Percentiles rank a stretch among this genome's conserved stretches.
These are phyloP conservation scores for zebrafish (Danio rerio) DNA, from an alignment of 2,113 vertebrate species.

Conservation along the genomic window GRCz12tu NC_133191.1:52520501-52521000, in stretches of 20 bases:
- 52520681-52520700: conserved; percentile 31
- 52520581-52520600: not conserved
- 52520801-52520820: conserved; percentile 60
- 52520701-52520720: not conserved
- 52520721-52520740: conserved; percentile 42
- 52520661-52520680: not conserved
- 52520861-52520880: conserved; percentile 62
- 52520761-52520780: conserved; percentile 38
- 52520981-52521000: conserved; percentile 13
- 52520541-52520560: conserved; percentile 21
- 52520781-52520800: conserved; percentile 44
- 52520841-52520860: conserved; percentile 54
- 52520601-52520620: conserved; percentile 1
- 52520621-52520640: not conserved
- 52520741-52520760: conserved; percentile 47
- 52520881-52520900: conserved; percentile 67
- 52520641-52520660: not conserved
- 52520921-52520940: conserved; percentile 28
- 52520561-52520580: conserved; percentile 3
- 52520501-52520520: conserved; percentile 21
- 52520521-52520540: conserved; percentile 14
- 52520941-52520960: conserved; percentile 11
- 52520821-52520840: conserved; percentile 57
- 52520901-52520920: conserved; percentile 34
- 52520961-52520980: not conserved